These are phyloP conservation scores for Neolamprologus hecqui DNA, from an alignment of 2,113 vertebrate species.

Conservation along the genomic window DNA sequence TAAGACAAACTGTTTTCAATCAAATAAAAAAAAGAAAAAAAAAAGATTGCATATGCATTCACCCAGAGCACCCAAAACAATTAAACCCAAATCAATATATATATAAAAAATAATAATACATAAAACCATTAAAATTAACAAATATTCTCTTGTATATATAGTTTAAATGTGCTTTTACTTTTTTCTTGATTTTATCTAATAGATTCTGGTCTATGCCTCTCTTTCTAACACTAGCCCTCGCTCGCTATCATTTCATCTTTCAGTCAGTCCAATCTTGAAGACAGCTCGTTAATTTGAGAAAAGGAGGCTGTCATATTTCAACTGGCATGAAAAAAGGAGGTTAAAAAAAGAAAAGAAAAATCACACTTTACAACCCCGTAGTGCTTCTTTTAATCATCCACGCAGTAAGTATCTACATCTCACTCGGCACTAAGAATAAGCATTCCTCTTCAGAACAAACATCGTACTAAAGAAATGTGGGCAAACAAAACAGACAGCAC, in stretches of 20 bases:
- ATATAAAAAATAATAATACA: constrained; percentile 50
- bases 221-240: constrained; percentile 13
- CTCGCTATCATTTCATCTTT: background rate
- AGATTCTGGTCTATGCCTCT: constrained; percentile 46
- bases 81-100: constrained; percentile 65
- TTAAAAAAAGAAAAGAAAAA: background rate
- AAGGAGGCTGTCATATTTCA: constrained; percentile 13
- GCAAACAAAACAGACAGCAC: background rate
- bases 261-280: constrained; percentile 10
- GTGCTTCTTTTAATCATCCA: constrained; percentile 60
- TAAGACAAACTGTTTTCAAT: constrained; percentile 67
- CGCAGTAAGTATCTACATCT: constrained; percentile 71
- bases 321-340: background rate
- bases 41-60: constrained; percentile 75
- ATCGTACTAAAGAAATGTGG: constrained; percentile 14
- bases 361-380: constrained; percentile 22
- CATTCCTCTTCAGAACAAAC: constrained; percentile 20
- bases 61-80: constrained; percentile 69
- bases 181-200: constrained; percentile 28
- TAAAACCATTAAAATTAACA: constrained; percentile 70
- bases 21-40: constrained; percentile 66
- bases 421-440: constrained; percentile 56
- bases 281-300: constrained; percentile 24
- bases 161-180: constrained; percentile 74
- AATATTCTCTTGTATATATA: constrained; percentile 75